Evolutionary conservation across 1,140 invertebrate genomes (phyloP), one percentile per base, ranked within the genome.

Genomic region (Leptinotarsa lineolata): DNA sequence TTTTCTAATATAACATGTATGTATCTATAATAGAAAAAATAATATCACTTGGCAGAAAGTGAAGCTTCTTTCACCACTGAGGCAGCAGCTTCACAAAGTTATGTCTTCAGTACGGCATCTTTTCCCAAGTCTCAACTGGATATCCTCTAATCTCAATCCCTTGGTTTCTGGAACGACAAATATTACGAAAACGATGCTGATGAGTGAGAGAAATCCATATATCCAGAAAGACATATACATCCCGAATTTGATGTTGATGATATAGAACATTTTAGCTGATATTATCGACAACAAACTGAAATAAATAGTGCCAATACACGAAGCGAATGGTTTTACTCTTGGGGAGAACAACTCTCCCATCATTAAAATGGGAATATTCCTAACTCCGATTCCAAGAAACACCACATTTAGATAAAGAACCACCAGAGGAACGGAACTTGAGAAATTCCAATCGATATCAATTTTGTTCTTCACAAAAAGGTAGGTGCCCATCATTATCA

Each of bases 161-260:
- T 94, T 95, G 0, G 94, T 96, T 85, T 96, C 94, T 0, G 93
- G 92, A 18, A 95, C 85, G 58, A 88, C 87, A 5, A 87, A 82
- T 18, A 90, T 84, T 63, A 91, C 87, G 78, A 91, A 93, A 13
- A 91, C 68, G 2, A 90, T 79, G 15, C 90, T 87, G 3, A 90
- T 59, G 0, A 90, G 77, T 54, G 91, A 91, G 74, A 91, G 87
- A 6, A 88, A 82, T 1, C 91, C 86, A 83, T 96, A 96, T 13
- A 91, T 82, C 86, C 89, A 92, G 83, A 93, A 94, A 63, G 91
- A 89, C 72, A 88, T 89, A 81, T 93, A 90, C 24, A 90, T 88
- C 11, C 88, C 87, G 16, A 92, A 85, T 2, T 83, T 71, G 72
- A 89, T 86, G 48, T 86, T 82, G 67, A 93, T 83, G 0, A 89